A percentile compares a stretch with the other conserved stretches of the same genome.
These are phyloP conservation scores for Phymastichus coffea DNA, from an alignment of 1,140 invertebrate species.

Conservation along the genomic window DNA sequence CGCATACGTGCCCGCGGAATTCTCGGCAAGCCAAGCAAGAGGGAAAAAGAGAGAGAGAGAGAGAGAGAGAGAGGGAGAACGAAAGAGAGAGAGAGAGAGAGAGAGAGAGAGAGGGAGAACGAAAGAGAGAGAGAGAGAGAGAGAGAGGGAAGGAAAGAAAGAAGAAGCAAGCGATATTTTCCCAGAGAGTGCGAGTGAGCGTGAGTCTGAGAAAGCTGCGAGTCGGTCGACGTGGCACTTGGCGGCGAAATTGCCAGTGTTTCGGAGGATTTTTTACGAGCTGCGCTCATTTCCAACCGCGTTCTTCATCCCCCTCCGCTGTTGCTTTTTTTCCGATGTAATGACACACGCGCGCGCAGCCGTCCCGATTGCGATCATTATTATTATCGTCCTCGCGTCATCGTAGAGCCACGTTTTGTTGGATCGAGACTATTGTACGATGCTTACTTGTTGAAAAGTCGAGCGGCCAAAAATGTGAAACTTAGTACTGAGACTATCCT, in stretches of 20 bases:
- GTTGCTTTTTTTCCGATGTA: not conserved
- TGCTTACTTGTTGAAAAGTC: no score
- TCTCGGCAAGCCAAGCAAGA: not conserved
- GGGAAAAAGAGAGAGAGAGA: not conserved
- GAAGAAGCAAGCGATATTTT: constrained; percentile 14
- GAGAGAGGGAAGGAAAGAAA: not conserved
- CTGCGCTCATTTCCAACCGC: constrained; percentile 21
- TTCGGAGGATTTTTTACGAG: constrained; percentile 28
- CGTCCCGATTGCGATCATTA: not conserved
- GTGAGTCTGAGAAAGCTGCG: constrained; percentile 23
- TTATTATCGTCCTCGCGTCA: not conserved
- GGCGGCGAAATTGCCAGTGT: constrained; percentile 15
- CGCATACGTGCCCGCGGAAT: not conserved
- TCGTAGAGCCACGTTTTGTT: no score
- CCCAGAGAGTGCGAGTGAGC: not conserved
- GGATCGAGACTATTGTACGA: no score
- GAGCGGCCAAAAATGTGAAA: no score
- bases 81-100: no score
- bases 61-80: constrained; percentile 1
- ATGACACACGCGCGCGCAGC: not conserved
- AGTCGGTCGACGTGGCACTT: constrained; percentile 1
- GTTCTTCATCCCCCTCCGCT: not conserved
- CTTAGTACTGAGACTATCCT: no score
- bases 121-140: not conserved
- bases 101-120: no score